These are phyloP conservation scores for Diorhabda sublineata DNA, from an alignment of 1,140 invertebrate species.

Conservation along the genomic window DNA sequence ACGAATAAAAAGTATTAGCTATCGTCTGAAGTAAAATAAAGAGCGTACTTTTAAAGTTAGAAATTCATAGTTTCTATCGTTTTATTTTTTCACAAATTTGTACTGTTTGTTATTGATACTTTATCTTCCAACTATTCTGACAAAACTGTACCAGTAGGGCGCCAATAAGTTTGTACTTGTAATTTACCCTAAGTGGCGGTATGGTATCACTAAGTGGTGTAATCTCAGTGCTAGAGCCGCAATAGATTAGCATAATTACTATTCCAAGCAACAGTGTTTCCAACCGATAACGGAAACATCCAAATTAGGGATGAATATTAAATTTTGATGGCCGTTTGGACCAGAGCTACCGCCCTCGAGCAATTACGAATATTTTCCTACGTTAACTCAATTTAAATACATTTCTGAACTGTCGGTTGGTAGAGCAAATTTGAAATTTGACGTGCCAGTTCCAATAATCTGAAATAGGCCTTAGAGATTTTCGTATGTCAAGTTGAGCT, in stretches of 20 bases:
- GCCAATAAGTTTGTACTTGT: slow-evolving; percentile 15
- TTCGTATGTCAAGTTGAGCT: no score
- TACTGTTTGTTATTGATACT: no score
- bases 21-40: no score
- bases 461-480: no score
- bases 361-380: slow-evolving; percentile 11
- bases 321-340: slow-evolving; percentile 14
- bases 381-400: background rate
- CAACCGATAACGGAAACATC: slow-evolving; percentile 22
- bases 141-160: background rate
- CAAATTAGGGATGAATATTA: slow-evolving; percentile 24
- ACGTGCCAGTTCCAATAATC: no score
- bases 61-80: no score
- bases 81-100: no score
- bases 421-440: no score
- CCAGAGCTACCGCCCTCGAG: background rate
- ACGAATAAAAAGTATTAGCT: no score
- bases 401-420: background rate
- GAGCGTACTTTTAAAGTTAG: no score
- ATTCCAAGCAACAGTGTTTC: slow-evolving; percentile 25
- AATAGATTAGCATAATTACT: slow-evolving; percentile 33
- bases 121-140: no score
- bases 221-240: slow-evolving; percentile 25
- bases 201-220: slow-evolving; percentile 27
- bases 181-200: slow-evolving; percentile 30